Conservation (phyloP, 2,797 vertebrate genomes). For the Hipposideros larvatus region DNA sequence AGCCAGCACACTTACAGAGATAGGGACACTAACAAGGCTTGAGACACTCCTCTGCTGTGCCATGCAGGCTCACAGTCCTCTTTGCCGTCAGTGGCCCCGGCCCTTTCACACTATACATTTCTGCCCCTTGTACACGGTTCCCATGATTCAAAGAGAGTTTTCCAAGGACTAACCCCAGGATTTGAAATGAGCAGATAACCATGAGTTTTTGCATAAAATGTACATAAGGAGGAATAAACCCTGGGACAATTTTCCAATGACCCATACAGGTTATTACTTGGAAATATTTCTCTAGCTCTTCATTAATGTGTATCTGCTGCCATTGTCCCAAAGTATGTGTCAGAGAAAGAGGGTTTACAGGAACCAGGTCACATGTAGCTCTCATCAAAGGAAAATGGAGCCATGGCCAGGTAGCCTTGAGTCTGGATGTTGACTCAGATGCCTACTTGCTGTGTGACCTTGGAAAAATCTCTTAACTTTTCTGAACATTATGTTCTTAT, state of each 20-base stretch:
- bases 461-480: background rate
- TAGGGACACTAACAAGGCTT: background rate
- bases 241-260: background rate
- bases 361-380: background rate
- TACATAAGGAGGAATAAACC: background rate
- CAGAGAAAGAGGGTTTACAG: background rate
- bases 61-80: background rate
- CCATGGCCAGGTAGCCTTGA: background rate
- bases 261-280: background rate
- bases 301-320: background rate
- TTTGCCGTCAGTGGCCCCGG: background rate
- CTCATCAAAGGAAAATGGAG: background rate
- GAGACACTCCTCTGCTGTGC: background rate
- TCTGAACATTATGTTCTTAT: constrained; percentile 29
- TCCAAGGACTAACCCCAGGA: background rate
- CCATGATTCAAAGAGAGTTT: constrained; percentile 10
- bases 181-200: constrained; percentile 42
- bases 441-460: background rate
- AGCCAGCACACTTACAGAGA: constrained; percentile 29
- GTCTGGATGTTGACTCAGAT: background rate
- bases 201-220: background rate
- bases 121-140: background rate
- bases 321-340: background rate
- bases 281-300: constrained; percentile 9
- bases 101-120: background rate